These are phyloP conservation scores for Pimpla rufipes DNA, from an alignment of 2,888 invertebrate species.

Conservation along the genomic window DNA sequence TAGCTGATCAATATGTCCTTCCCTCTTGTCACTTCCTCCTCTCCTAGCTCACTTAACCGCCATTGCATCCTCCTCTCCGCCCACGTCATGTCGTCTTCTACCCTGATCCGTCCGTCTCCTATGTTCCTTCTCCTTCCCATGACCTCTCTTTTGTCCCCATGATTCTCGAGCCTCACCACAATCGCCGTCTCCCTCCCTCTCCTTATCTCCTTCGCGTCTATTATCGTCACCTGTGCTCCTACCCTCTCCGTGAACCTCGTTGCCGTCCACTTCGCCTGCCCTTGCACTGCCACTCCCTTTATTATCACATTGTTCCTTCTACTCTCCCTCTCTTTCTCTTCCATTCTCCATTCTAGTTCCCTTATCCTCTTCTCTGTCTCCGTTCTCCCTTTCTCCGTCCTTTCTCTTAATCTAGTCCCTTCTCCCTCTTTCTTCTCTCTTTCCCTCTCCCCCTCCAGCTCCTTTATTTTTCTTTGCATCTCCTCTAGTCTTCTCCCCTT, in stretches of 20 bases:
- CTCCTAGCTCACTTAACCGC: not conserved
- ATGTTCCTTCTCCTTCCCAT: conserved; percentile 22
- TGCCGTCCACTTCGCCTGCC: not conserved
- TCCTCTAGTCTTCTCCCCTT: not conserved
- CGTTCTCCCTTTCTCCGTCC: not conserved
- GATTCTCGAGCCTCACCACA: conserved; percentile 19
- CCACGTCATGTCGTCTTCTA: conserved; percentile 18
- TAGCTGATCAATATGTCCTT: conserved; percentile 4
- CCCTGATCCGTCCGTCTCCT: not conserved
- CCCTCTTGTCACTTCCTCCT: conserved; percentile 14
- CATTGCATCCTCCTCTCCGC: conserved; percentile 18
- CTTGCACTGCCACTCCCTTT: not conserved
- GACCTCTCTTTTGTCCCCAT: conserved; percentile 20
- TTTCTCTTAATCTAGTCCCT: not conserved
- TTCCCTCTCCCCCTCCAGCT: not conserved
- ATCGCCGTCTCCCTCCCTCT: not conserved
- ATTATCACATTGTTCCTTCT: conserved; percentile 24
- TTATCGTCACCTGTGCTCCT: not conserved
- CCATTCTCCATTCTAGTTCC: conserved; percentile 9
- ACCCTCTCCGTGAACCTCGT: not conserved
- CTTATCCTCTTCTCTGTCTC: not conserved
- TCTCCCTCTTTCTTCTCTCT: not conserved
- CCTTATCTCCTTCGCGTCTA: conserved; percentile 8
- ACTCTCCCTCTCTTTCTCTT: not conserved
- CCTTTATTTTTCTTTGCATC: not conserved